Evolutionary conservation across 1,140 invertebrate genomes (phyloP).

Genomic region (Bombus superbus): DNA sequence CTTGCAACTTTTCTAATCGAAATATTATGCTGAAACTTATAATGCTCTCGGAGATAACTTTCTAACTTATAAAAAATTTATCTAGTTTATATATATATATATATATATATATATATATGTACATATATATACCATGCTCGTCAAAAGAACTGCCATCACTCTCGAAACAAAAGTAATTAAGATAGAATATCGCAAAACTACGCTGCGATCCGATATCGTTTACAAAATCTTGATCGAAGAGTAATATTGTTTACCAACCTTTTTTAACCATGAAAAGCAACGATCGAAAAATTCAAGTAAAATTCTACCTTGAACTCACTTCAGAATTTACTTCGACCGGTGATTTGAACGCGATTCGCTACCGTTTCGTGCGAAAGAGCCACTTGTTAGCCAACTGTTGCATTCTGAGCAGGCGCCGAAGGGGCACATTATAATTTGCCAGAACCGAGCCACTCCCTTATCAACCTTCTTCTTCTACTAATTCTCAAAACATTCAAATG

Average conservation of each 20-base stretch:
- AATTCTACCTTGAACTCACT: constrained; percentile 11
- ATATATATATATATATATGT: background rate
- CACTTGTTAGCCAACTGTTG: constrained; percentile 80
- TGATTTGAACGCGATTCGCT: constrained; percentile 61
- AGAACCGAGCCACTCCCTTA: constrained; percentile 24
- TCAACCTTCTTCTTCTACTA: constrained; percentile 2
- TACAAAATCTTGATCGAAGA: background rate
- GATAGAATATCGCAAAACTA: background rate
- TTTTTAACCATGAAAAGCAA: background rate
- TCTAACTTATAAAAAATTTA: background rate
- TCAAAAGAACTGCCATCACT: background rate
- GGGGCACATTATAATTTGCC: constrained; percentile 62
- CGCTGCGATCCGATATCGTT: no score
- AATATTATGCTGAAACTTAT: background rate
- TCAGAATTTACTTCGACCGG: constrained; percentile 37
- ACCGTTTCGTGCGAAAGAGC: constrained; percentile 69
- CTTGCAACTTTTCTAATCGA: background rate
- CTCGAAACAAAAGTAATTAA: background rate
- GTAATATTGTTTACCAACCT: background rate
- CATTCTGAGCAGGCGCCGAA: constrained; percentile 66
- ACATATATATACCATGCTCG: background rate
- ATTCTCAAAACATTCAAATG: background rate
- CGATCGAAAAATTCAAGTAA: background rate
- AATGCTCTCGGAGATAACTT: background rate
- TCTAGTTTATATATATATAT: background rate